Percentiles rank a stretch among this genome's conserved stretches.
phyloP scores from a whole-genome alignment of 92 coral and sea anemone species.

The Siderastrea siderea region DNA sequence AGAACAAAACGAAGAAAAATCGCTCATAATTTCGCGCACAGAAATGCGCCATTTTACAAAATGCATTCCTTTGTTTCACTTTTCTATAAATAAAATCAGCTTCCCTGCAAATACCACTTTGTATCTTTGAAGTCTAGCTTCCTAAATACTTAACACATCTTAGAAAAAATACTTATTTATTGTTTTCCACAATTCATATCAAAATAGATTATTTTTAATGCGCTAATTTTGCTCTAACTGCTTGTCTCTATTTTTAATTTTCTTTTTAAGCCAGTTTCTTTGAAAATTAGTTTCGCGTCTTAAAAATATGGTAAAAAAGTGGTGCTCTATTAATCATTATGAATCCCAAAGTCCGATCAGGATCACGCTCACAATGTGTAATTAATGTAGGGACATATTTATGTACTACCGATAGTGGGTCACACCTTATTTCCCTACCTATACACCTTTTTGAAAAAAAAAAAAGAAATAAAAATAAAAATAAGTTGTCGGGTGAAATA shows the following conservation, averaged over 20 bases:
- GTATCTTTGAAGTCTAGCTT: background rate
- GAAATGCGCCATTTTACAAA: background rate
- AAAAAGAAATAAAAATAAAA: too few relatives aligned
- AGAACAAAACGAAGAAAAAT: background rate
- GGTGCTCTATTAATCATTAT: background rate
- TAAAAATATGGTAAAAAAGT: background rate
- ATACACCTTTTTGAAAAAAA: too few relatives aligned
- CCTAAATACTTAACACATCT: background rate
- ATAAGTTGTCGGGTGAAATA: too few relatives aligned
- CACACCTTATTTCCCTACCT: too few relatives aligned
- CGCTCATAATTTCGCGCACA: background rate
- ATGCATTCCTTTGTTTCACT: background rate
- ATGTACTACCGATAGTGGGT: too few relatives aligned
- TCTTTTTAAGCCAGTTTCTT: background rate
- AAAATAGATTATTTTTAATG: conserved; percentile 2
- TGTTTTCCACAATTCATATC: background rate
- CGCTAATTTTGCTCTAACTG: background rate
- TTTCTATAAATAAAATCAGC: conserved; percentile 8
- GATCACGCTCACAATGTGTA: too few relatives aligned
- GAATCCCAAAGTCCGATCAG: too few relatives aligned
- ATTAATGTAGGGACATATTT: too few relatives aligned
- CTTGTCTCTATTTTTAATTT: background rate
- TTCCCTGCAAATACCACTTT: background rate
- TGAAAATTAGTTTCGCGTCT: background rate
- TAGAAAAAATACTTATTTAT: background rate